Evolutionary conservation across 2,888 invertebrate genomes (phyloP).

Genomic region (Tricholauxania praeusta): DNA sequence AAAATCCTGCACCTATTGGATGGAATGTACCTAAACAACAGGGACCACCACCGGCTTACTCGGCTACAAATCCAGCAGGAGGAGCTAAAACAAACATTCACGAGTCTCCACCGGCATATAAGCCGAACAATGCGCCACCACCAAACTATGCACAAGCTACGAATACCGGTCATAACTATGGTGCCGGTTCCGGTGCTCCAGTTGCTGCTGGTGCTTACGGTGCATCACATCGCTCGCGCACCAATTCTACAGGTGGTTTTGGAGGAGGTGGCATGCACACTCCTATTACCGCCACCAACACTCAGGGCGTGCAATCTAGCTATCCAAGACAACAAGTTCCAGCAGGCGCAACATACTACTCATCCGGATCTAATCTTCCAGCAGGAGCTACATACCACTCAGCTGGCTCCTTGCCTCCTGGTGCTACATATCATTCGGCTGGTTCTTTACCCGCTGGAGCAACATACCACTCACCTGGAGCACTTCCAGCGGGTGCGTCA

Average conservation of each 20-base stretch:
- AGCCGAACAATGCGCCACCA: slow-evolving; percentile 57
- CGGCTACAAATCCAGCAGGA: slow-evolving; percentile 59
- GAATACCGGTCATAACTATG: slow-evolving; percentile 32
- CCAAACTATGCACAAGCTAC: slow-evolving; percentile 57
- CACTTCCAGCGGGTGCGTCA: slow-evolving; percentile 51
- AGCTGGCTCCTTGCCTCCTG: slow-evolving; percentile 49
- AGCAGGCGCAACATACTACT: slow-evolving; percentile 54
- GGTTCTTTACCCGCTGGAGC: slow-evolving; percentile 48
- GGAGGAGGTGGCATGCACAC: slow-evolving; percentile 51
- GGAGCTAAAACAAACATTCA: slow-evolving; percentile 62
- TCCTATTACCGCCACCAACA: slow-evolving; percentile 57
- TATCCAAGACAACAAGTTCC: slow-evolving; percentile 51
- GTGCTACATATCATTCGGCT: slow-evolving; percentile 50
- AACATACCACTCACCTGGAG: slow-evolving; percentile 49
- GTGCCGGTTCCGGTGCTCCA: slow-evolving; percentile 28
- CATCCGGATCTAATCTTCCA: slow-evolving; percentile 44
- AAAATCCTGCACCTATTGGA: slow-evolving; percentile 54
- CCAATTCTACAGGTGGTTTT: slow-evolving; percentile 52
- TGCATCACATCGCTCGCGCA: background rate
- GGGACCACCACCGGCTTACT: slow-evolving; percentile 66
- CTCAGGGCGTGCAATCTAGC: slow-evolving; percentile 54
- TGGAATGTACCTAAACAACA: slow-evolving; percentile 65
- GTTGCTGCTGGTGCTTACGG: slow-evolving; percentile 26
- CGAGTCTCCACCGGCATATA: slow-evolving; percentile 62
- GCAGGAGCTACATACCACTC: slow-evolving; percentile 50